Base-by-base conservation (phyloP, 2,888 invertebrate genomes). In the Perizoma affinitatum region DNA sequence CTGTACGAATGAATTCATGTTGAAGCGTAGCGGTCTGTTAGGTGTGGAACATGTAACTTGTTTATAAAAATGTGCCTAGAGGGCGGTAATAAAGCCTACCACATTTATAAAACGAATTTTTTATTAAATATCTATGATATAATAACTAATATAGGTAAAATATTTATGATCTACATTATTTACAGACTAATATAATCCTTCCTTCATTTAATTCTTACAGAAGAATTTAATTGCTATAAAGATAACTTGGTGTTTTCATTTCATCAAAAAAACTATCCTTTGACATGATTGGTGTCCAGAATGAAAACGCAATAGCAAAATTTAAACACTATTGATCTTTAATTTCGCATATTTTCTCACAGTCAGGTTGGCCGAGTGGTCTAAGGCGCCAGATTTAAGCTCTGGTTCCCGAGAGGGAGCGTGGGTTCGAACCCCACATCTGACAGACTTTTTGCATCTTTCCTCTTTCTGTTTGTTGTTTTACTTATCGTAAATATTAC, bases 381-480 rank as follows among this genome's bases (percentile, higher is more conserved):
- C 95, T 95, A 95, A 95, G 95, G 95, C 95, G 95, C 95, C 95
- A 95, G 95, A 95, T 94, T 95, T 95, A 95, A 95, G 95, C 94
- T 95, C 95, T 95, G 95, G 95, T 95, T 95, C 95, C 94, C 95
- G 93, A 93, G 90, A 93, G 95, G 95, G 95, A 95, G 95, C 95
- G 95, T 95, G 95, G 95, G 95, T 95, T 95, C 95, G 95, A 95
- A 95, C 95, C 95, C 95, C 95, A 95, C 95, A 95, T 94, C 94
- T 95, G 94, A 95, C 93, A 93, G 71, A 76, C 1, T 34, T 56
- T 53, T 52, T 45, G 5, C n/a, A n/a, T 46, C 70, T 63, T 42
- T 44, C 42, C 60, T 69, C 70, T 69, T 65, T 53, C 46, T 61
- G 5, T n/a, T n/a, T n/a, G 7, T 38, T 5, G 4, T 6, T 7